Evolutionary conservation across 2,797 vertebrate genomes (phyloP), one percentile per base, ranked within the genome.

Genomic region (Danionella dracula): DNA sequence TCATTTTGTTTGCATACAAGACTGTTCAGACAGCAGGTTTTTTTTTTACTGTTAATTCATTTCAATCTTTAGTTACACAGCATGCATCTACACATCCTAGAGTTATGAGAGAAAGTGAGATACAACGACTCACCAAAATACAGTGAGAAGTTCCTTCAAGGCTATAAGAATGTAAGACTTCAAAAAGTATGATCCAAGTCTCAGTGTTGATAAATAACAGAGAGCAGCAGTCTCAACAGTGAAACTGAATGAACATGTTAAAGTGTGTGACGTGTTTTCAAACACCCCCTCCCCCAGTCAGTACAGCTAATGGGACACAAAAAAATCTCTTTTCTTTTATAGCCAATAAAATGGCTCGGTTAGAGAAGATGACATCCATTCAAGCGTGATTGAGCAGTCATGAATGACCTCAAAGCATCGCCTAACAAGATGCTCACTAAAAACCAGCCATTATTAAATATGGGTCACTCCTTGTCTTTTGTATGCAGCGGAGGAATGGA

Each of bases 401-500:
- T 71, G 65, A 78, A 78, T 71, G 70, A 78, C 71, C 66, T 70
- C 68, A 68, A 73, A 71, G 62, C 59, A 70, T 70, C 31, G 45
- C 63, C 55, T 71, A 76, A 76, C 66, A 72, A 76, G 69, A 77
- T 77, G 73, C 66, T 68, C 66, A 49, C 56, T 50, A 20, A 71
- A 76, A 67, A 56, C 60, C 71, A 70, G 49, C 68, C 73, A 78
- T 76, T 78, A 72, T 74, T 74, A 74, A 66, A 79, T 74, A 70
- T 72, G 64, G 78, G 78, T 78, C 73, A 78, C 55, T 55, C 64
- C 57, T 74, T 74, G 66, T 72, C 73, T 63, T 74, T 56, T 48
- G 71, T 65, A 53, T 44, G 50, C 42, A 68, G 27, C 56, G 53
- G 61, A 61, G 56, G 63, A 69, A 68, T 64, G 66, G 55, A 70